Evolutionary conservation across 1,140 invertebrate species (phyloP), one percentile per base, ranked within the genome.

Genomic region (Bombus ignitus): DNA sequence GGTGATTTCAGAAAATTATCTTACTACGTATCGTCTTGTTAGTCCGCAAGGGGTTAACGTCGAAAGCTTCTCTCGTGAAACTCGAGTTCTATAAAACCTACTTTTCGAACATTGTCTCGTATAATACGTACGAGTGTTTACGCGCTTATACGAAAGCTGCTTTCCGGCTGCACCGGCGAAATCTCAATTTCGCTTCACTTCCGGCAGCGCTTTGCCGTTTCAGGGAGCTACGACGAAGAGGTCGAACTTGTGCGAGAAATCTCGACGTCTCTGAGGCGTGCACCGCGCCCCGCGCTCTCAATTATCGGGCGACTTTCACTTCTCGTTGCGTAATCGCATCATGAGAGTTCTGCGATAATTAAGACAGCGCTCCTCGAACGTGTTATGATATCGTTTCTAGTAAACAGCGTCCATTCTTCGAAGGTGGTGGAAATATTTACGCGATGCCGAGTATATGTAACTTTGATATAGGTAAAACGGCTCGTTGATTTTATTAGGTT

Each of bases 261-360:
- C 25, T 57, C 73, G 62, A 39, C 32, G 47, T 71, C 35, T 79
- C 37, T n/a, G 44, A 47, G 3, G 18, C 9, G 22, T 28, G 72
- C 22, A 47, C 47, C 32, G 70, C 42, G 28, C 57, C 73, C 37
- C 75, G 75, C 75, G 65, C 39, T 42, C 74, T 35, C 37, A 78
- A 78, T 70, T 83, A 65, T 83, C 81, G 74, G 57, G 47, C 75
- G 37, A 37, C 82, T 84, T 84, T 84, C 82, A 84, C 82, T 84
- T 84, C 62, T 37, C 32, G 47, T 84, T 84, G 65, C 82, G 47
- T 71, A 84, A 84, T 79, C 39, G 25, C 12, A n/a, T 53, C 42
- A 9, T n/a, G 65, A 78, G 65, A 84, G 59, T 42, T 42, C 22
- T 71, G 44, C 47, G 42, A 78, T 83, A 79, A 79, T 79, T 79